Evolutionary conservation across 2,888 invertebrate genomes (phyloP), one percentile per base, ranked within the genome.

Genomic region (Pharmacophagus antenor): DNA sequence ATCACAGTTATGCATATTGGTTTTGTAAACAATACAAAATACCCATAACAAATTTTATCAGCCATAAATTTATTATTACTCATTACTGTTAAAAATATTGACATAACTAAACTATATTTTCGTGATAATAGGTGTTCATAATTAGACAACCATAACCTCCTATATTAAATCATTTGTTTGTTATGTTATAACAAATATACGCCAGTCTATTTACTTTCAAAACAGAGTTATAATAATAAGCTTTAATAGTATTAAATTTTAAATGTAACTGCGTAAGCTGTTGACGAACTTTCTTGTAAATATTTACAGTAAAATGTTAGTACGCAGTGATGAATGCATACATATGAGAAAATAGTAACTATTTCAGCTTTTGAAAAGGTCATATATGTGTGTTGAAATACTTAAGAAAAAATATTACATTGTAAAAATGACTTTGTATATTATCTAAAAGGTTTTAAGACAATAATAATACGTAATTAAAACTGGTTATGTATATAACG

Each of bases 401-500:
- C n/a, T n/a, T n/a, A n/a, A n/a, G n/a, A n/a, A n/a, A n/a, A n/a
- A n/a, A n/a, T n/a, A n/a, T n/a, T n/a, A n/a, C n/a, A n/a, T n/a
- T n/a, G n/a, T n/a, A n/a, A n/a, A n/a, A n/a, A n/a, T n/a, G n/a
- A n/a, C n/a, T n/a, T n/a, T n/a, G n/a, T n/a, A n/a, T n/a, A n/a
- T n/a, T n/a, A n/a, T n/a, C n/a, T n/a, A n/a, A n/a, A n/a, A n/a
- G n/a, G 37, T 15, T 37, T 37, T 37, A 37, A n/a, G 10, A 4
- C 37, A 37, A n/a, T 37, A 5, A 37, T 37, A 37, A 37, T 22
- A 17, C n/a, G 31, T 42, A 27, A 57, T 23, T 44, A 20, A 20
- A 56, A 50, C 51, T 51, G n/a, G 46, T 51, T 53, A 48, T 52
- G 41, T n/a, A 22, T 47, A 53, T 58, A 53, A 58, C 15, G 42